Evolutionary conservation across 2,888 invertebrate species (phyloP).

Genomic region (Dryobotodes eremita): DNA sequence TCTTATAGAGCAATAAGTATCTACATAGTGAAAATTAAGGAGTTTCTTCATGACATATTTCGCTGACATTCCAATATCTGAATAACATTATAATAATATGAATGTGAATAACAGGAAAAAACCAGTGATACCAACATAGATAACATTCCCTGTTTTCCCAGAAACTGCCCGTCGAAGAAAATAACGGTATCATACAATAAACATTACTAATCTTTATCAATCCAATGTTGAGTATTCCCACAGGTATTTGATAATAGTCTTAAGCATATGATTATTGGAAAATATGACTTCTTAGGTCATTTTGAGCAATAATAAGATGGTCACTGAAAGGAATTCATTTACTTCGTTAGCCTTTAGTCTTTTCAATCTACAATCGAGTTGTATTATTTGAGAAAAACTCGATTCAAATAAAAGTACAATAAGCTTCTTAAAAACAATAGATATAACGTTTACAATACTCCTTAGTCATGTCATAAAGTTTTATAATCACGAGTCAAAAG

Average conservation of each 20-base stretch:
- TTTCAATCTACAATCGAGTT: neutral
- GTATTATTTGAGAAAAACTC: neutral
- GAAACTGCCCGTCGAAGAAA: neutral
- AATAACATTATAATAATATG: neutral
- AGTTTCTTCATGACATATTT: neutral
- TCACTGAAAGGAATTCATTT: neutral
- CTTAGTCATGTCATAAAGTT: neutral
- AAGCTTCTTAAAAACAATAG: neutral
- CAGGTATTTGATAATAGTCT: conserved; percentile 16
- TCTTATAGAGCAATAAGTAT: neutral
- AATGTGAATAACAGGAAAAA: conserved; percentile 10
- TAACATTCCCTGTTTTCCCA: neutral
- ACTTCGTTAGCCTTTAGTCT: neutral
- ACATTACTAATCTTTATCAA: conserved; percentile 25
- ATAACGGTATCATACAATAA: conserved; percentile 19
- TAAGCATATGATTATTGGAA: neutral
- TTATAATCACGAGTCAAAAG: neutral
- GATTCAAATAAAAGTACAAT: neutral
- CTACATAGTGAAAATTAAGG: neutral
- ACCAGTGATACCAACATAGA: neutral
- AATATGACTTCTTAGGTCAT: conserved; percentile 10
- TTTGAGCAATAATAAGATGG: neutral
- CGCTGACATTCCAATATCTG: neutral
- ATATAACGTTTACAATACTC: neutral
- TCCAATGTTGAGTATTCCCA: conserved; percentile 24